phyloP scores from a whole-genome alignment of 2,888 invertebrate species.

The Heliconius sara region DNA sequence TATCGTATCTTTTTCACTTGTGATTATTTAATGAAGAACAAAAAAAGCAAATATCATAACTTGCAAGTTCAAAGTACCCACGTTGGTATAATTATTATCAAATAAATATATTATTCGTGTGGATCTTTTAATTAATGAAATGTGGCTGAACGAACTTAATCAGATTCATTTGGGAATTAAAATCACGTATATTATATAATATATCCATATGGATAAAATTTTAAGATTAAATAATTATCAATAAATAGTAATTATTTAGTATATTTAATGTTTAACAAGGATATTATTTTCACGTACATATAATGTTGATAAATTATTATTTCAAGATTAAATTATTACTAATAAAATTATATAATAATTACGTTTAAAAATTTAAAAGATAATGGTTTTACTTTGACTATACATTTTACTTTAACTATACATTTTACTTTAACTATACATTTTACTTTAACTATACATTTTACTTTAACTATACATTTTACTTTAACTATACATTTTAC shows the following conservation, averaged over 20 bases:
- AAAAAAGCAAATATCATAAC: not conserved
- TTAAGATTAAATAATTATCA: conserved; percentile 11
- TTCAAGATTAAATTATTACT: conserved; percentile 19
- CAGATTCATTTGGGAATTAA: conserved; percentile 32
- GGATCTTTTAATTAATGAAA: conserved; percentile 28
- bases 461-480: not conserved
- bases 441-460: not conserved
- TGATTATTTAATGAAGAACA: not conserved
- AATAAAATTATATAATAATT: not conserved
- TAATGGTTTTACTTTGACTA: not conserved
- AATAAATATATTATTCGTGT: not conserved
- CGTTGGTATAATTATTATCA: not conserved
- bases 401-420: not conserved
- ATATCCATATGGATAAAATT: conserved; percentile 34
- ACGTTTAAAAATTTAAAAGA: not conserved
- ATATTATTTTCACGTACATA: not conserved
- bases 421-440: not conserved
- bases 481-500: not conserved
- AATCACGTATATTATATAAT: conserved; percentile 24
- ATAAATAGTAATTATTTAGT: not conserved
- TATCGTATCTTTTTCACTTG: not conserved
- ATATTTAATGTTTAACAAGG: not conserved
- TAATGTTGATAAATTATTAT: conserved; percentile 15
- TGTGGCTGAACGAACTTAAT: conserved; percentile 10
- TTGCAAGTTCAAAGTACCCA: not conserved